Percentiles rank a stretch among this genome's conserved stretches.
These are phyloP conservation scores for Dendropsophus ebraccatus DNA, from an alignment of 2,113 vertebrate genomes.

Conservation along the genomic window DNA sequence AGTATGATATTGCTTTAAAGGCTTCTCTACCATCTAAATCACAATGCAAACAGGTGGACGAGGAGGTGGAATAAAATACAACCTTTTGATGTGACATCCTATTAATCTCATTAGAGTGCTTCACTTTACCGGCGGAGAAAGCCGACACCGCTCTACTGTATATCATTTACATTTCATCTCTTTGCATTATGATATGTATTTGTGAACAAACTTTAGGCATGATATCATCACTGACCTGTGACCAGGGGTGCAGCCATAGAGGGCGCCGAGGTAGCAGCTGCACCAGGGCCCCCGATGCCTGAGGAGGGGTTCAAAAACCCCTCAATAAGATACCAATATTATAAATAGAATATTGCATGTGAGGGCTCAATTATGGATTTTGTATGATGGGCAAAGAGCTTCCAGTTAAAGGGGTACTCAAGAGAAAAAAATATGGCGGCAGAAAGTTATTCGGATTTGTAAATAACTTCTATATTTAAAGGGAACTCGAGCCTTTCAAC, in stretches of 20 bases:
- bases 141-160: not conserved
- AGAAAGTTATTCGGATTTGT: no score
- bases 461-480: no score
- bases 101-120: constrained; percentile 33
- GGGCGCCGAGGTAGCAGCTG: no score
- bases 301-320: no score
- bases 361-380: not conserved
- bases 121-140: constrained; percentile 6
- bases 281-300: no score
- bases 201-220: not conserved
- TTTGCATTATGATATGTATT: not conserved
- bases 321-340: no score
- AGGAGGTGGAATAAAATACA: not conserved
- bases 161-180: not conserved
- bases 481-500: no score
- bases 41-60: constrained; percentile 49
- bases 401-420: not conserved
- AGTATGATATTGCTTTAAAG: constrained; percentile 57
- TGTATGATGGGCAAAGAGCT: not conserved
- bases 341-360: no score
- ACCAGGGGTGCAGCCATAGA: not conserved
- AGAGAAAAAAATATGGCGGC: no score
- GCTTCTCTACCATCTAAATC: constrained; percentile 40
- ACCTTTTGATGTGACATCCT: constrained; percentile 39
- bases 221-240: not conserved